A percentile compares a stretch with the other conserved stretches of the same genome.
Evolutionary conservation across 2,113 vertebrate species (phyloP).

Genomic region (Stegostoma tigrinum): DNA sequence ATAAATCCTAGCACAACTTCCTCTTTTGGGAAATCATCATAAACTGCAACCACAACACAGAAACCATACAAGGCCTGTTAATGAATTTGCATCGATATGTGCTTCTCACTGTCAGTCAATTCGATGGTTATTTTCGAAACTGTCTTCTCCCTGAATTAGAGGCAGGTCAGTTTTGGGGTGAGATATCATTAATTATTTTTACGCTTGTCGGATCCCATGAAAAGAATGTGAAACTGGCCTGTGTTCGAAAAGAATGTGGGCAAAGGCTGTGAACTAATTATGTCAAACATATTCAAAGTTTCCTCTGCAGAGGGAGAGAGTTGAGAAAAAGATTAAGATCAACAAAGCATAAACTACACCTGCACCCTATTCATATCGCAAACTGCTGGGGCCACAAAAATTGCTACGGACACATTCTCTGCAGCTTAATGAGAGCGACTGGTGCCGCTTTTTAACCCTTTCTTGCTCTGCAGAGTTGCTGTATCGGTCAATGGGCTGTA

Average conservation of each 20-base stretch:
- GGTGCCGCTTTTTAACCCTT: not conserved
- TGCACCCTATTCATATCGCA: conserved; percentile 65
- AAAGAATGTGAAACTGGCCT: conserved; percentile 71
- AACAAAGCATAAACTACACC: conserved; percentile 88
- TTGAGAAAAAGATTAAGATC: conserved; percentile 73
- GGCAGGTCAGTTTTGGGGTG: conserved; percentile 86
- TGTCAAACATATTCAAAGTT: conserved; percentile 93
- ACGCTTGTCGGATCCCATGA: conserved; percentile 98
- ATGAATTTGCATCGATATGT: conserved; percentile 57
- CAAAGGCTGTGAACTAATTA: conserved; percentile 85
- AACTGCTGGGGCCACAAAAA: conserved; percentile 57
- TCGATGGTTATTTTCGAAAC: conserved; percentile 81
- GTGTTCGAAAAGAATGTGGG: conserved; percentile 65
- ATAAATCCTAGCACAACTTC: not conserved
- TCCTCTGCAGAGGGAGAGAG: conserved; percentile 53
- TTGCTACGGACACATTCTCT: conserved; percentile 1
- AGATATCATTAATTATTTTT: conserved; percentile 99
- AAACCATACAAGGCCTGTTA: not conserved
- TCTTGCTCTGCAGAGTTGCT: not conserved
- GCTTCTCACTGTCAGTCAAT: conserved; percentile 74
- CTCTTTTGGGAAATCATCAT: conserved; percentile 31
- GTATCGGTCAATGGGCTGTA: not conserved
- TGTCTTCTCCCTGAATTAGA: conserved; percentile 72
- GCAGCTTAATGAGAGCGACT: conserved; percentile 19
- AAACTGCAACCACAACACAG: conserved; percentile 18